These are phyloP conservation scores for Melinaea menophilus DNA, from an alignment of 2,888 invertebrate genomes.

Conservation along the genomic window DNA sequence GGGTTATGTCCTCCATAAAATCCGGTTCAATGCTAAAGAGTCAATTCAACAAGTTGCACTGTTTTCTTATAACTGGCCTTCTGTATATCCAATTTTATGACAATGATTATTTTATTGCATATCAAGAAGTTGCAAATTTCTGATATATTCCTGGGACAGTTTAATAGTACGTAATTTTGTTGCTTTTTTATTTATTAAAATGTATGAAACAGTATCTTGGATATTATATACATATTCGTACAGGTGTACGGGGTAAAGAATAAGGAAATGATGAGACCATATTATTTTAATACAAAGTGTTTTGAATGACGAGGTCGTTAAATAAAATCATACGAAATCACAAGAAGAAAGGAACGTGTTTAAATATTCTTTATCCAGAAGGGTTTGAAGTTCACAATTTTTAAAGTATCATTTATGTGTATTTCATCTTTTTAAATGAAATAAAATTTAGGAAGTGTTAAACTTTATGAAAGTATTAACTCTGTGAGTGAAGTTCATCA, in stretches of 20 bases:
- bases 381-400: too few relatives aligned
- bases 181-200: not conserved
- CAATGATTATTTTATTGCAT: not conserved
- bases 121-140: not conserved
- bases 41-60: constrained; percentile 2
- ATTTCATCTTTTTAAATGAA: not conserved
- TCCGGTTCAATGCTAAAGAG: not conserved
- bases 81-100: not conserved
- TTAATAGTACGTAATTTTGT: not conserved
- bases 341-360: too few relatives aligned
- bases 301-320: too few relatives aligned
- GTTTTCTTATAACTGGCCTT: not conserved
- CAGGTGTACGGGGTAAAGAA: too few relatives aligned
- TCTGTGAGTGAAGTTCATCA: not conserved
- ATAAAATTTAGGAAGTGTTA: not conserved
- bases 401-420: too few relatives aligned
- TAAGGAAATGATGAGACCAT: too few relatives aligned
- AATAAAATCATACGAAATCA: too few relatives aligned
- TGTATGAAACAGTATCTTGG: too few relatives aligned
- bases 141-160: not conserved
- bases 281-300: too few relatives aligned
- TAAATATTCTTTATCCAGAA: too few relatives aligned
- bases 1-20: not conserved
- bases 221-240: too few relatives aligned
- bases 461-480: not conserved